These are phyloP conservation scores for Lepetodrilus schrolli DNA, from an alignment of 2,888 invertebrate species.

Conservation along the genomic window DNA sequence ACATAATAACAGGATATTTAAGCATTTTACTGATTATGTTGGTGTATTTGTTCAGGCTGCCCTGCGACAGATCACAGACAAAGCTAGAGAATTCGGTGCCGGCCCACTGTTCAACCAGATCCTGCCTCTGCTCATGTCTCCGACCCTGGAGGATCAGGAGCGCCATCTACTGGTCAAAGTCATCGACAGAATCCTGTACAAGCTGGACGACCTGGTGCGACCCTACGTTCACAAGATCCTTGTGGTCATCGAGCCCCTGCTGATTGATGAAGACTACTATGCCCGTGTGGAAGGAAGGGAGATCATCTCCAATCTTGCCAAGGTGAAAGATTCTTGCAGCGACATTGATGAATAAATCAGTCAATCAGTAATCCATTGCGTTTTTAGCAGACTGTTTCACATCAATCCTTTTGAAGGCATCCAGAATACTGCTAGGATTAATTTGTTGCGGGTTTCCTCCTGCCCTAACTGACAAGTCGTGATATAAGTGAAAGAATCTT, in stretches of 20 bases:
- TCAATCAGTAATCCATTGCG: no score
- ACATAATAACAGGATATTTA: background rate
- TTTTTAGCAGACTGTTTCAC: no score
- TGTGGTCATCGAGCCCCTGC: conserved; percentile 97
- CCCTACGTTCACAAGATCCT: conserved; percentile 99
- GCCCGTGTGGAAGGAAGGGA: conserved; percentile 99
- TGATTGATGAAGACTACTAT: conserved; percentile 99
- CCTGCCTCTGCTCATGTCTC: conserved; percentile 98
- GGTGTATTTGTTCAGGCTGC: conserved; percentile 79
- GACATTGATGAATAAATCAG: no score
- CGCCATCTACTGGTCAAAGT: conserved; percentile 98
- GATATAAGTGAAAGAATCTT: no score
- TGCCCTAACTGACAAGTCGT: no score
- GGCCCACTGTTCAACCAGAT: conserved; percentile 99
- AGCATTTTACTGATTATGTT: background rate
- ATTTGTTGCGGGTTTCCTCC: no score
- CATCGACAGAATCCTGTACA: conserved; percentile 98
- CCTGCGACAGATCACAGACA: conserved; percentile 97
- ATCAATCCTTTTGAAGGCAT: no score
- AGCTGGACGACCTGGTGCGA: conserved; percentile 97
- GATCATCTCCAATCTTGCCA: conserved; percentile 98
- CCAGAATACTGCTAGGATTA: no score
- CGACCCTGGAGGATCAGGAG: conserved; percentile 99
- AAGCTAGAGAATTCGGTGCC: conserved; percentile 97
- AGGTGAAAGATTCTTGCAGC: no score